phyloP scores from a whole-genome alignment of 2,888 invertebrate species.

The Chydorus sphaericus region DNA sequence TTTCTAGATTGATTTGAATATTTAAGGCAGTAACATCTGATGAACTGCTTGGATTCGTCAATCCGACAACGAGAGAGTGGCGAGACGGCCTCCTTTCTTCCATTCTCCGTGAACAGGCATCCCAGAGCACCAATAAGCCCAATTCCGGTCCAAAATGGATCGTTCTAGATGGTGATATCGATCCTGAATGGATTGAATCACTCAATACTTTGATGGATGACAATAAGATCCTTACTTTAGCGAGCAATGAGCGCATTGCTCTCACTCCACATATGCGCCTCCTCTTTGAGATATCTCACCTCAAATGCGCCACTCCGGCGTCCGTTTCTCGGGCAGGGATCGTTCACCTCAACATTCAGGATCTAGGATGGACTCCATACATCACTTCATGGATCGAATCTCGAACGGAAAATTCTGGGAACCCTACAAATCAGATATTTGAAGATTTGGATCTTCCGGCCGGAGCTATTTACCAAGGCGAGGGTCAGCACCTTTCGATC shows the following conservation, averaged over 20 bases:
- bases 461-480: constrained; percentile 25
- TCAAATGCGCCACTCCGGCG: constrained; percentile 89
- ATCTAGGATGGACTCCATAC: constrained; percentile 94
- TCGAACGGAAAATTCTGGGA: constrained; percentile 44
- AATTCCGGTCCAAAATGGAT: constrained; percentile 75
- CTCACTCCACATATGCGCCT: constrained; percentile 83
- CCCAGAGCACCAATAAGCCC: constrained; percentile 55
- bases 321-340: constrained; percentile 95
- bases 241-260: constrained; percentile 91
- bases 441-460: neutral
- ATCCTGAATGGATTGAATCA: constrained; percentile 98
- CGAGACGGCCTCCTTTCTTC: constrained; percentile 86
- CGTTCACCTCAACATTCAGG: constrained; percentile 86
- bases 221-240: constrained; percentile 87
- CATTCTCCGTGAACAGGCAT: constrained; percentile 91
- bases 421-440: too few species aligned
- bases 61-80: constrained; percentile 93
- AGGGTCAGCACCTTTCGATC: constrained; percentile 70
- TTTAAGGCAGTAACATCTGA: constrained; percentile 77
- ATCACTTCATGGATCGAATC: constrained; percentile 90
- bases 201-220: constrained; percentile 98
- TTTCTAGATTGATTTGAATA: neutral
- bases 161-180: constrained; percentile 88
- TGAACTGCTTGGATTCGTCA: constrained; percentile 91
- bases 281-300: constrained; percentile 88